Evolutionary conservation across 1,140 invertebrate genomes (phyloP).

Genomic region (Drosophila funebris): DNA sequence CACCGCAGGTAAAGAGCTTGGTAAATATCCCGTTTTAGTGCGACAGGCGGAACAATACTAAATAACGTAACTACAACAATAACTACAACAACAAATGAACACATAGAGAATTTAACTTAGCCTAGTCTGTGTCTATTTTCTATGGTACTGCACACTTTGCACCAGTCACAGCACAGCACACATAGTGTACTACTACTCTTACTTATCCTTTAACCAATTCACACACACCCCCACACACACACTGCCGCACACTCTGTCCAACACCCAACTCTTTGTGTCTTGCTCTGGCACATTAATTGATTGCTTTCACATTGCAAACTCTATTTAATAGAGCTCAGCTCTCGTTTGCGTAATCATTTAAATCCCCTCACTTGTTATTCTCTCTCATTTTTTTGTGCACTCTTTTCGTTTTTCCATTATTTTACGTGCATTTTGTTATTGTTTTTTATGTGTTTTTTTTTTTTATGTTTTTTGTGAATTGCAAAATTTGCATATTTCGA

Average conservation of each 20-base stretch:
- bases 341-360: conserved; percentile 3
- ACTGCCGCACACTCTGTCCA: neutral
- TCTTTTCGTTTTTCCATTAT: neutral
- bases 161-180: neutral
- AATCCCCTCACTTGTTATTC: conserved; percentile 8
- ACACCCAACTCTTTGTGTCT: conserved; percentile 1
- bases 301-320: conserved; percentile 5
- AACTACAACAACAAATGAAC: conserved; percentile 39
- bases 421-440: conserved; percentile 4
- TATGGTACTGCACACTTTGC: no score
- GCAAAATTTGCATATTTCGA: conserved; percentile 39
- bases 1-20: conserved; percentile 98
- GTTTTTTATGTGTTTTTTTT: neutral
- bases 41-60: conserved; percentile 85
- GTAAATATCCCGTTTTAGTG: conserved; percentile 91
- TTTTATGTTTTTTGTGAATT: conserved; percentile 11
- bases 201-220: neutral
- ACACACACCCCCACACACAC: neutral
- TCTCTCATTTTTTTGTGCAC: neutral
- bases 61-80: conserved; percentile 68
- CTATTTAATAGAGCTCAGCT: conserved; percentile 20
- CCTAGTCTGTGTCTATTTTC: conserved; percentile 12
- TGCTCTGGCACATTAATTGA: conserved; percentile 25
- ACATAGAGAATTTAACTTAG: conserved; percentile 15
- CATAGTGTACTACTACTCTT: neutral